Evolutionary conservation across 2,888 invertebrate species (phyloP).

Genomic region (Xestia ashworthii): DNA sequence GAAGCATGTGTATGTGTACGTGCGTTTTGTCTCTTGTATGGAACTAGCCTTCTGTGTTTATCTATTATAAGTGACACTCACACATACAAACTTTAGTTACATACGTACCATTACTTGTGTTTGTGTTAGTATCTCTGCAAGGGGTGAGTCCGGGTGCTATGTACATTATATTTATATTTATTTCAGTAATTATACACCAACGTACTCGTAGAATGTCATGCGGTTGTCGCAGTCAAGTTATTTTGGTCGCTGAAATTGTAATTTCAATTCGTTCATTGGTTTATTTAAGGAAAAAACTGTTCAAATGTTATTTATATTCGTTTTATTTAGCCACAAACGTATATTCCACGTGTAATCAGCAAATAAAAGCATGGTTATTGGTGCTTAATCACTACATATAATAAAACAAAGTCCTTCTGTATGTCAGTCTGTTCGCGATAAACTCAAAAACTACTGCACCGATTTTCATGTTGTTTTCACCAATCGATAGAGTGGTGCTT

Average conservation of each 20-base stretch:
- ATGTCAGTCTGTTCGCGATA: too few species aligned
- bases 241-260: conserved; percentile 11
- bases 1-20: neutral
- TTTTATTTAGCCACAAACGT: neutral
- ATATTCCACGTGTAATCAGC: neutral
- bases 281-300: neutral
- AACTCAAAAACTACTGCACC: too few species aligned
- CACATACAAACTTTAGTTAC: neutral
- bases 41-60: neutral
- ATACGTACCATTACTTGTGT: neutral
- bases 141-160: conserved; percentile 52
- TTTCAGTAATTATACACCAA: conserved; percentile 36
- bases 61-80: neutral
- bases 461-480: too few species aligned
- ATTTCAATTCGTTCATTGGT: conserved; percentile 6
- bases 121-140: conserved; percentile 23
- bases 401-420: too few species aligned
- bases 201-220: neutral
- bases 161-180: neutral
- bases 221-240: conserved; percentile 5
- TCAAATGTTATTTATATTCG: neutral
- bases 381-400: too few species aligned
- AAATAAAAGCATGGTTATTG: neutral
- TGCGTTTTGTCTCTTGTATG: neutral
- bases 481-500: too few species aligned